These are phyloP conservation scores for Oceanodroma leucorhoa DNA, from an alignment of 2,797 vertebrate genomes.

Conservation along the genomic window DNA sequence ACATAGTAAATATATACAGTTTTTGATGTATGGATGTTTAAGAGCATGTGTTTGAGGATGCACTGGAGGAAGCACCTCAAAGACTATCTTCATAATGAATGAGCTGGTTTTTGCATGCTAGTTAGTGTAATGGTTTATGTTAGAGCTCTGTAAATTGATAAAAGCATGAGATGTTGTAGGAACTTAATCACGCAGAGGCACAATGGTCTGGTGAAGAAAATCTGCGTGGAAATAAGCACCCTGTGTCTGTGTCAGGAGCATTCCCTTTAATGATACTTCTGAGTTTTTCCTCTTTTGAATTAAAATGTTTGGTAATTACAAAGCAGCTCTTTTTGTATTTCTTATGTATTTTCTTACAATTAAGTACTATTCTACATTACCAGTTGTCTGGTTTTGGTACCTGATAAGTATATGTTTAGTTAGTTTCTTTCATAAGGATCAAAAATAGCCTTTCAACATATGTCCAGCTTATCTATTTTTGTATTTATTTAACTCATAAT, in stretches of 20 bases:
- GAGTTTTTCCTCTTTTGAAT: not conserved
- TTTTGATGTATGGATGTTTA: not conserved
- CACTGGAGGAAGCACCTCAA: not conserved
- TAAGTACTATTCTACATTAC: not conserved
- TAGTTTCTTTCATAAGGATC: not conserved
- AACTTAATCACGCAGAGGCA: slow-evolving; percentile 8
- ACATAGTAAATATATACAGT: not conserved
- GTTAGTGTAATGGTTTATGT: slow-evolving; percentile 3
- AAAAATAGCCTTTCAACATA: slow-evolving; percentile 6
- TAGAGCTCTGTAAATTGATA: slow-evolving; percentile 21
- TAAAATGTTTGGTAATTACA: not conserved
- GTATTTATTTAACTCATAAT: not conserved
- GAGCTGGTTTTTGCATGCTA: not conserved
- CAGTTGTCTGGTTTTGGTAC: not conserved
- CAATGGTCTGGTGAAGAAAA: not conserved
- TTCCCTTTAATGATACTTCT: not conserved
- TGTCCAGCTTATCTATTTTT: not conserved
- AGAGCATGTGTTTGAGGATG: not conserved
- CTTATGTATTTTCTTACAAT: not conserved
- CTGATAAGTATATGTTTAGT: slow-evolving; percentile 8
- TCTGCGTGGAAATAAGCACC: not conserved
- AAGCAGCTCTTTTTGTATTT: not conserved
- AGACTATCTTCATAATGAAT: not conserved
- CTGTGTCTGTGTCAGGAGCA: not conserved
- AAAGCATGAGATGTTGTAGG: slow-evolving; percentile 30